These are phyloP conservation scores for Heliothis peltigera DNA, from an alignment of 2,888 invertebrate genomes.

Conservation along the genomic window DNA sequence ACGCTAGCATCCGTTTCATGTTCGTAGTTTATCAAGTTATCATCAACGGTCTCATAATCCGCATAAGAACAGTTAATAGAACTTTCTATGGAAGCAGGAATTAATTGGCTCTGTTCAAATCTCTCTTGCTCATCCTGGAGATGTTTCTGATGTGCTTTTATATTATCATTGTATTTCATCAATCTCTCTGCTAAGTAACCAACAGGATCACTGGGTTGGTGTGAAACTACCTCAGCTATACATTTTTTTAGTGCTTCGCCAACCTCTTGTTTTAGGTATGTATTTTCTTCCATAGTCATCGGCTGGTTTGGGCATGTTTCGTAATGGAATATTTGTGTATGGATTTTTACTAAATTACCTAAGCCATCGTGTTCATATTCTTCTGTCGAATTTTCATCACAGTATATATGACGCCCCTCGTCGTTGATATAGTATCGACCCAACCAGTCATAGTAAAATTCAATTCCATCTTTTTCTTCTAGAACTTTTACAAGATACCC, in stretches of 20 bases:
- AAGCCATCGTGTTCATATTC: constrained; percentile 65
- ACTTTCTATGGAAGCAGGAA: constrained; percentile 17
- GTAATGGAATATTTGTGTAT: constrained; percentile 12
- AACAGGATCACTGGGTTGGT: constrained; percentile 70
- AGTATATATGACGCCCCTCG: constrained; percentile 60
- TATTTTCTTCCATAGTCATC: constrained; percentile 60
- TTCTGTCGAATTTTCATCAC: constrained; percentile 46
- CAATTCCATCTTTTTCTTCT: constrained; percentile 57
- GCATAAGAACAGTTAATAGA: constrained; percentile 14
- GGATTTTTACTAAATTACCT: constrained; percentile 62
- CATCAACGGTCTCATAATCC: constrained; percentile 35
- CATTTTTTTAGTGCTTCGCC: constrained; percentile 68
- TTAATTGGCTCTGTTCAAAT: constrained; percentile 44
- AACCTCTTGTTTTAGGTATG: constrained; percentile 64
- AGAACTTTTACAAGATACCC: constrained; percentile 61
- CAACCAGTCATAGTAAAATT: constrained; percentile 64
- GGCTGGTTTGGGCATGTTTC: constrained; percentile 48
- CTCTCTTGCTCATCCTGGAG: constrained; percentile 47
- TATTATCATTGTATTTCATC: constrained; percentile 59
- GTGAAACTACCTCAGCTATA: constrained; percentile 68
- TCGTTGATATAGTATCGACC: constrained; percentile 64
- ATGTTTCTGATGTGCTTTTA: constrained; percentile 35
- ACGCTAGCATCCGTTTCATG: constrained; percentile 6
- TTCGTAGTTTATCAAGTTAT: constrained; percentile 33
- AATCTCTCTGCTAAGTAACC: constrained; percentile 65